Evolutionary conservation across 2,888 invertebrate species (phyloP).

Genomic region (Mamestra brassicae): DNA sequence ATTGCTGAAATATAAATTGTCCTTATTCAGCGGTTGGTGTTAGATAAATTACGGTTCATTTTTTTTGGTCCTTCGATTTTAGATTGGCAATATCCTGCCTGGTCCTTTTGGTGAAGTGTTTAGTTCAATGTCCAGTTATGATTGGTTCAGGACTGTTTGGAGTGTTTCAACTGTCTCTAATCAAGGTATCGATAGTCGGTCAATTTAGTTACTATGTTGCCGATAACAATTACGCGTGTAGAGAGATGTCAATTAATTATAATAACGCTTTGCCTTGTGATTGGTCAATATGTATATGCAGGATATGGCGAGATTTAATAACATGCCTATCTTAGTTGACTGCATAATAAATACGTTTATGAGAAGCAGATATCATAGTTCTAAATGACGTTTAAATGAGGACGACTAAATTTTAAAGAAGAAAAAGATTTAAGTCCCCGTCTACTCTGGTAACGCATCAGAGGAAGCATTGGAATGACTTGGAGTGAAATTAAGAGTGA

Average conservation of each 20-base stretch:
- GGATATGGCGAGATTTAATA: background rate
- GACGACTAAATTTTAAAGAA: background rate
- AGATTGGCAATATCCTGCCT: conserved; percentile 33
- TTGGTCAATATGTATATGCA: conserved; percentile 8
- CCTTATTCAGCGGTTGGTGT: conserved; percentile 50
- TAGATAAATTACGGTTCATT: conserved; percentile 39
- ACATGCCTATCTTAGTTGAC: too few relatives aligned
- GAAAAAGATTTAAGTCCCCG: too few relatives aligned
- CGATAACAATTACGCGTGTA: background rate
- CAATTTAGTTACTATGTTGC: background rate
- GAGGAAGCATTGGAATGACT: background rate
- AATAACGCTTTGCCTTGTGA: background rate
- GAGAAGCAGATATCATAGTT: background rate
- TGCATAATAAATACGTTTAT: background rate
- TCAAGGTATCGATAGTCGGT: background rate
- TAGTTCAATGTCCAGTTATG: background rate
- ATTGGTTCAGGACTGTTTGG: background rate
- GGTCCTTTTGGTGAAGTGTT: conserved; percentile 22
- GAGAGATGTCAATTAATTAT: conserved; percentile 18
- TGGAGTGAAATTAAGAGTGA: background rate
- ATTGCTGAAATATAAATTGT: conserved; percentile 58
- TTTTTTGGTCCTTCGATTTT: conserved; percentile 26
- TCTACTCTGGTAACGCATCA: too few relatives aligned
- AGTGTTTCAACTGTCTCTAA: conserved; percentile 13
- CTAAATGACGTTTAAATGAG: background rate